Base-by-base conservation (phyloP, 2,797 vertebrate species). In the Thripadectes ignobilis region DNA sequence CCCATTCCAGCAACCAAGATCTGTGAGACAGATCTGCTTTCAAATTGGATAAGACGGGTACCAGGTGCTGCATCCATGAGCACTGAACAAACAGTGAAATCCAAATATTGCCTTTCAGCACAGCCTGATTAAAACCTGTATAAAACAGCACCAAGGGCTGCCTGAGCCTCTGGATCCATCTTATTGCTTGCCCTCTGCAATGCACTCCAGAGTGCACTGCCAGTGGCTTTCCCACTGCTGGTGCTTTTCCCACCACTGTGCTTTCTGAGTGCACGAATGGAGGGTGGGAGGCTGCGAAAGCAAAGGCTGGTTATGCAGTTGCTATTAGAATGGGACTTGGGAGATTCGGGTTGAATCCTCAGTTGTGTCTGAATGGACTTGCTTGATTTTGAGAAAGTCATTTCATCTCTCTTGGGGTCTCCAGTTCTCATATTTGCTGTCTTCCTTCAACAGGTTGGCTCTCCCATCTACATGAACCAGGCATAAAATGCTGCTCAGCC, bases 11-110 rank as follows among this genome's bases (percentile, higher is more conserved):
- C 3, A 4, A 68, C 82, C 32, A 57, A 75, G 61, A 51, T 48
- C 41, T 74, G 67, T 26, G 88, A 93, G 89, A 93, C 49, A 55
- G 61, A 96, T 91, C 55, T 96, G 59, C 77, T 92, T 79, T 75
- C 83, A 92, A 92, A 96, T 92, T 90, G 76, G 78, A 19, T 81
- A 30, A 86, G 96, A 93, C 1, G 0, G 19, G 61, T 57, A 79
- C 45, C 85, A 92, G 93, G 83, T 90, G 92, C 83, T 0, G 0
- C 74, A 71, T 81, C 52, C 68, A 87, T 20, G 51, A 92, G 43
- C 69, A 49, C 57, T 38, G 67, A 68, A 69, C 62, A 65, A 88
- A 85, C 67, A 82, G 46, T 58, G 85, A 91, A 86, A 93, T 34
- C 52, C 45, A 32, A 65, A 89, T 88, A 90, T 52, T 86, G 80